phyloP scores from a whole-genome alignment of 2,113 vertebrate species.

The Eurystomus gularis region DNA sequence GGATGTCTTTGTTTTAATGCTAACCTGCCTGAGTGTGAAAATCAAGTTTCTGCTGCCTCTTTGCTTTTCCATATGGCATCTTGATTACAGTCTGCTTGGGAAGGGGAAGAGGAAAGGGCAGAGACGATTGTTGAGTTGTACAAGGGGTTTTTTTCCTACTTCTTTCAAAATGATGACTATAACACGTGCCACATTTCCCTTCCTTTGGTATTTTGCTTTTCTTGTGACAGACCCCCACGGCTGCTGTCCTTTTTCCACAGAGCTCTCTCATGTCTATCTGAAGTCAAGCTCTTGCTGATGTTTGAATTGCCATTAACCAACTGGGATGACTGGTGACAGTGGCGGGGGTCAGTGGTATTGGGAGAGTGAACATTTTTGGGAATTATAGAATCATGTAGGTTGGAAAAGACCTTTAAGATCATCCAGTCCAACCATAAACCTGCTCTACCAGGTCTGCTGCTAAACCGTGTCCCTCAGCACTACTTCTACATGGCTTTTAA shows the following conservation, averaged over 20 bases:
- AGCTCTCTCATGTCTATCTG: not conserved
- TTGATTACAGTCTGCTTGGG: not conserved
- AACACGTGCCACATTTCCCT: not conserved
- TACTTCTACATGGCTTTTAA: too few species aligned
- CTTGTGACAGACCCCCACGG: not conserved
- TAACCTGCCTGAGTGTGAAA: conserved; percentile 9
- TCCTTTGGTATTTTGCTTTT: not conserved
- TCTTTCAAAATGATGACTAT: not conserved
- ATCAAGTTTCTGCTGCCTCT: conserved; percentile 14
- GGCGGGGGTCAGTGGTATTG: not conserved
- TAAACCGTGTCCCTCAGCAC: too few species aligned
- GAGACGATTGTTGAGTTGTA: not conserved
- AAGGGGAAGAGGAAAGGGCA: not conserved
- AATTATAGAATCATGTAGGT: not conserved
- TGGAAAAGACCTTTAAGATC: too few species aligned
- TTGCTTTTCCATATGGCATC: not conserved
- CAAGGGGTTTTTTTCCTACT: not conserved
- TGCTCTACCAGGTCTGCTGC: too few species aligned
- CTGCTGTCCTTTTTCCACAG: not conserved
- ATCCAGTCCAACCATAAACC: too few species aligned
- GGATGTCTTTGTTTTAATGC: conserved; percentile 18
- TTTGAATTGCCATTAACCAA: not conserved
- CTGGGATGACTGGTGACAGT: not conserved
- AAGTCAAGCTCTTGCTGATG: not conserved
- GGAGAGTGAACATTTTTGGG: not conserved